Evolutionary conservation across 2,888 invertebrate species (phyloP), one percentile per base, ranked within the genome.

Genomic region (Stenchaetothrips biformis): DNA sequence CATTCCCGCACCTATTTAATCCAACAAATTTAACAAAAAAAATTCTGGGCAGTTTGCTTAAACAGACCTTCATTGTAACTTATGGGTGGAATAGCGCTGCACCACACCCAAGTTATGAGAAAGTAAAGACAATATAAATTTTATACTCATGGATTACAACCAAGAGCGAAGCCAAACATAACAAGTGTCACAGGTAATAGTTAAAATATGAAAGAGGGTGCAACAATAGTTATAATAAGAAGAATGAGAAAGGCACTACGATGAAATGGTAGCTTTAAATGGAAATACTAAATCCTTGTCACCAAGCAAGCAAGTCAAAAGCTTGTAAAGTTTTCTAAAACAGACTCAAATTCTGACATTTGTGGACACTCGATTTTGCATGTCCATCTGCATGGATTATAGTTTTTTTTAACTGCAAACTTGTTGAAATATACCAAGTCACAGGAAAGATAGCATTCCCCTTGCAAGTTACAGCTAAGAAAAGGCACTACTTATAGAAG

Each of bases 131-230:
- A 21, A 74, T 9, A 74, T 25, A 74, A 74, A 21, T 21, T 21
- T 21, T 25, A 25, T 8, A 21, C 25, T 25, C 25, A 21, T 37
- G 25, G 25, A 74, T 11, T 9, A 25, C 67, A 8, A 74, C 25
- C 67, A 74, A 53, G 25, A 11, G 67, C 25, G 67, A 74, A 74
- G 67, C 67, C 25, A 74, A 74, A 74, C 67, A 67, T 21, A 74
- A 74, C 67, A 74, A 67, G 18, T 21, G 11, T 11, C 11, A 11
- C 11, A 74, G 7, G 21, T 25, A 25, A 25, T 4, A 59, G 18
- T 25, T 74, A 74, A 74, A 74, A 74, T 74, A 25, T 21, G 67
- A n/a, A 74, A 74, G 25, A 21, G 25, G 67, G 67, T 74, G 67
- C 67, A 74, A 74, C 67, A 21, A 74, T 9, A 74, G 11, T 74